Evolutionary conservation across 2,888 invertebrate species (phyloP).

Genomic region (Cartodere bifasciata): DNA sequence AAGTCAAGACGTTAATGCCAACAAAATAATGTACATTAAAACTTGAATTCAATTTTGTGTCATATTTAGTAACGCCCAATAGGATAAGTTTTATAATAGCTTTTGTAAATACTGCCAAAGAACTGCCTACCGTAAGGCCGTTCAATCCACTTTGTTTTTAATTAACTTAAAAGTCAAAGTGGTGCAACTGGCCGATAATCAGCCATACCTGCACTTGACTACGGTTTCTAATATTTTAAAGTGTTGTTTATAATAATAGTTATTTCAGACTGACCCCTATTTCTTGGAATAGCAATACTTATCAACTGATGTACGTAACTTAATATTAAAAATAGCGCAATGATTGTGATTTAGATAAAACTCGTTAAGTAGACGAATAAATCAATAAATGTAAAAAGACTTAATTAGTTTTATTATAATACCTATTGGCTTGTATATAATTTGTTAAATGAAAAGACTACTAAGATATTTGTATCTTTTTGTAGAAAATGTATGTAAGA

Average conservation of each 20-base stretch:
- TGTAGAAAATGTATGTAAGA: conserved; percentile 22
- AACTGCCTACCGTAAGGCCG: conserved; percentile 19
- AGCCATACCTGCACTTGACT: too few relatives aligned
- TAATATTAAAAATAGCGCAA: conserved; percentile 14
- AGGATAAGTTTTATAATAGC: conserved; percentile 6
- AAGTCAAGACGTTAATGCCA: too few relatives aligned
- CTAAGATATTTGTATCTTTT: conserved; percentile 20
- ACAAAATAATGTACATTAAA: too few relatives aligned
- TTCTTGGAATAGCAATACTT: conserved; percentile 25
- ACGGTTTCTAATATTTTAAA: too few relatives aligned
- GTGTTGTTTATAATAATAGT: too few relatives aligned
- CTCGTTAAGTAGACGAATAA: too few relatives aligned
- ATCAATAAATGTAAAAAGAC: too few relatives aligned
- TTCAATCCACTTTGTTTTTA: conserved; percentile 23
- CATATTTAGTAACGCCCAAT: conserved; percentile 8
- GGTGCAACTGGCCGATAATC: too few relatives aligned
- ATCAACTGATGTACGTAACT: conserved; percentile 15
- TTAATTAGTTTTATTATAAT: too few relatives aligned
- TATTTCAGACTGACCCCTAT: too few relatives aligned
- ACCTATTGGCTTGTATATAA: conserved; percentile 20
- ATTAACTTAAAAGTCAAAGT: too few relatives aligned
- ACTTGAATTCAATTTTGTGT: conserved; percentile 12
- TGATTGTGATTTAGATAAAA: conserved; percentile 22
- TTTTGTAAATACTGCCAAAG: conserved; percentile 22
- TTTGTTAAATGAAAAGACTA: conserved; percentile 20